Base-by-base conservation (phyloP, 2,888 invertebrate genomes). In the Ectropis crepuscularia region DNA sequence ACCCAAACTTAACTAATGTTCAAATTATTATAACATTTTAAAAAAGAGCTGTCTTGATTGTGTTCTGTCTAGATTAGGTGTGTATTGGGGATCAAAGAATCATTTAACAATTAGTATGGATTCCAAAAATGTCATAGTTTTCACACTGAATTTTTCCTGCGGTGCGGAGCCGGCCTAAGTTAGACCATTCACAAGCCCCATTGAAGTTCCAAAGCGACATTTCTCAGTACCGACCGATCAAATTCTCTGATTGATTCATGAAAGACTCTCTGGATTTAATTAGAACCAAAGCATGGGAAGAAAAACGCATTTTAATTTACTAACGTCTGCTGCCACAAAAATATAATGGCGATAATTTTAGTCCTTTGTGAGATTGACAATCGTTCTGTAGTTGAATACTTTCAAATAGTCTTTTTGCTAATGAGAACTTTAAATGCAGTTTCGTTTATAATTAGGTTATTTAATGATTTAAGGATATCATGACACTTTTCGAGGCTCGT, bases 181-280 rank as follows among this genome's bases (percentile, higher is more conserved):
- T 39, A 48, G 28, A 59, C 51, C 65, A 68, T 68, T 68, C 68
- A 68, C 48, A 58, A 67, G 57, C 28, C n/a, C 42, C 54, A 60
- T 65, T 63, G 65, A 57, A 41, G 16, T 57, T 58, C 57, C 60
- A 41, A 50, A 50, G 51, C 6, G 47, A 7, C 47, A 10, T 48
- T 69, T 69, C 69, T 57, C 58, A 59, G 69, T 53, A 69, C 16
- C 47, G 39, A n/a, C 42, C 51, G 53, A 49, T 55, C 53, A 50
- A 55, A 67, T 62, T 61, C 55, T 51, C 61, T 59, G 53, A 65
- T 67, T 63, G 60, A 47, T 63, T 63, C 53, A 57, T 66, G 57
- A 66, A 62, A 59, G 42, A 39, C 46, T 16, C 46, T 28, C 49
- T 59, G n/a, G 59, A 55, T 50, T 59, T 50, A 63, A 63, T 63